phyloP scores from a whole-genome alignment of 2,888 invertebrate species.

The Spatulosminthurus flaviceps region DNA sequence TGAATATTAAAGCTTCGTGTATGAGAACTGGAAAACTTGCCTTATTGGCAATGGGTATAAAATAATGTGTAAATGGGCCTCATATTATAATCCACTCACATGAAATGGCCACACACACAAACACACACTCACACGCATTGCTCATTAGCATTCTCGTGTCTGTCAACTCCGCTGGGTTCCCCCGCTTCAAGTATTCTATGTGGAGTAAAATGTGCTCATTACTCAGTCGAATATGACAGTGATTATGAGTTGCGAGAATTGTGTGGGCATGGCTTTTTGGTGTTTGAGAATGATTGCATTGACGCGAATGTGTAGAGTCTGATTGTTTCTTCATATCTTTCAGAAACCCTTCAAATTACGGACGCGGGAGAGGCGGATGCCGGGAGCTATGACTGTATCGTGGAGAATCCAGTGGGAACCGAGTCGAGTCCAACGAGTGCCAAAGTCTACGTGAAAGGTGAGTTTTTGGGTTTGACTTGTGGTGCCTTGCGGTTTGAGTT shows the following conservation, averaged over 20 bases:
- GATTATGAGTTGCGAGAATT: background rate
- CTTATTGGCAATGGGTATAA: no score
- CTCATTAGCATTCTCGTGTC: no score
- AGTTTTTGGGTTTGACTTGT: conserved; percentile 58
- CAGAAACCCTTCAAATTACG: conserved; percentile 89
- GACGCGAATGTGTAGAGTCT: no score
- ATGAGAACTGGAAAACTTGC: no score
- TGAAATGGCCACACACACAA: background rate
- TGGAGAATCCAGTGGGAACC: conserved; percentile 91
- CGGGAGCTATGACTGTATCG: conserved; percentile 96
- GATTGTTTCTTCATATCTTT: no score
- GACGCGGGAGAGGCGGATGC: conserved; percentile 90
- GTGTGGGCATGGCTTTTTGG: background rate
- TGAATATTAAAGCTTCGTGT: no score
- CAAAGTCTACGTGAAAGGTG: conserved; percentile 92
- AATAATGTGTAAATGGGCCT: no score
- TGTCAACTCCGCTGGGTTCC: no score
- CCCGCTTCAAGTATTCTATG: no score
- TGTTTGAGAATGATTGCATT: background rate
- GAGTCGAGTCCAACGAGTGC: conserved; percentile 83
- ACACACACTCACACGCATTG: background rate
- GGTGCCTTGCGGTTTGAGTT: background rate
- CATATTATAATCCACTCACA: background rate
- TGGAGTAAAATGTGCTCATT: no score
- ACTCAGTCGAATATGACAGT: background rate